phyloP scores from a whole-genome alignment of 1,140 invertebrate genomes.

The Chlorops oryzae region DNA sequence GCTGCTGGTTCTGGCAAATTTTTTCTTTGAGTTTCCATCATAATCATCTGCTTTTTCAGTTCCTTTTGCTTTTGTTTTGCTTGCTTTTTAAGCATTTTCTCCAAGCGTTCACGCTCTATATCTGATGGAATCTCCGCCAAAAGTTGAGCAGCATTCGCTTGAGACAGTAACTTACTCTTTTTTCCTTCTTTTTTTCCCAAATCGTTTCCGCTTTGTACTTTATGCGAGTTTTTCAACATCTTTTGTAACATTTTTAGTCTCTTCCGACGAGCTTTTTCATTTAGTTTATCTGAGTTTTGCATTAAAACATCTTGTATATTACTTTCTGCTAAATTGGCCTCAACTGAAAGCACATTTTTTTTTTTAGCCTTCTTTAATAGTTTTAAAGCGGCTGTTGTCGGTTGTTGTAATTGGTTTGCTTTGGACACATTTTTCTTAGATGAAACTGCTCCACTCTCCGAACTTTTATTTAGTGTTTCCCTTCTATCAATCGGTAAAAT shows the following conservation, averaged over 20 bases:
- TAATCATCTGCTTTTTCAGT: slow-evolving; percentile 16
- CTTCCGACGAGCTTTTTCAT: slow-evolving; percentile 29
- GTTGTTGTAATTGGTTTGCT: too few species aligned
- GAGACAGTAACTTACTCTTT: too few species aligned
- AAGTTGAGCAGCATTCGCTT: too few species aligned
- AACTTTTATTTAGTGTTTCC: background rate
- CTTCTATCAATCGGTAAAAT: background rate
- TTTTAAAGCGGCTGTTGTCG: too few species aligned
- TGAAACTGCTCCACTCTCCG: too few species aligned
- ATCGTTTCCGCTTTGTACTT: too few species aligned
- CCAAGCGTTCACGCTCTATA: slow-evolving; percentile 20
- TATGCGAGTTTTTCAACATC: slow-evolving; percentile 15
- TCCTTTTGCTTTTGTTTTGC: slow-evolving; percentile 30
- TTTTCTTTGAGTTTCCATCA: too few species aligned
- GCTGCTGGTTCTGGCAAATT: too few species aligned
- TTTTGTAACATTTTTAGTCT: slow-evolving; percentile 34
- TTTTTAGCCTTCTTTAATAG: slow-evolving; percentile 15
- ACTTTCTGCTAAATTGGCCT: background rate
- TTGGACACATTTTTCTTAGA: too few species aligned
- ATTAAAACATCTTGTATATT: background rate
- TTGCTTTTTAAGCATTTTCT: slow-evolving; percentile 35
- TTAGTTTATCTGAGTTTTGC: slow-evolving; percentile 12
- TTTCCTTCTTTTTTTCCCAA: too few species aligned
- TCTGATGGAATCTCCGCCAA: slow-evolving; percentile 14
- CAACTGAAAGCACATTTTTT: slow-evolving; percentile 1